Percentiles rank a stretch among this genome's conserved stretches.
Conservation (phyloP, 2,888 invertebrate genomes). For the Uropetala carovei region DNA sequence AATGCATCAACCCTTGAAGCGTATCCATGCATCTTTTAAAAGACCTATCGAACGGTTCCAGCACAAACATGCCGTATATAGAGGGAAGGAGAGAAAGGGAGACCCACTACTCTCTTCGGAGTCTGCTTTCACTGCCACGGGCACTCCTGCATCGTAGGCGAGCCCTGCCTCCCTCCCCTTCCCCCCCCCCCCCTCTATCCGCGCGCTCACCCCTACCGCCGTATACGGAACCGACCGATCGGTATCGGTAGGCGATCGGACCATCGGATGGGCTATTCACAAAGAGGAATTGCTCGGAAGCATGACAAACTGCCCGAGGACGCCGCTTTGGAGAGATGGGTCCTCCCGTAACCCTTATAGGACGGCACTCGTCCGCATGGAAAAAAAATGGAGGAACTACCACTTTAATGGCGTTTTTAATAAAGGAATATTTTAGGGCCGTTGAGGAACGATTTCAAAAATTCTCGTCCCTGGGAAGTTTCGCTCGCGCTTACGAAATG, state of each 20-base stretch:
- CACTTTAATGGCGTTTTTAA: background rate
- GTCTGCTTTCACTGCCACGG: constrained; percentile 42
- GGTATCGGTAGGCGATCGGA: constrained; percentile 38
- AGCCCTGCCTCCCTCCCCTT: background rate
- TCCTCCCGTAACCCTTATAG: background rate
- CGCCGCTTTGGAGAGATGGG: background rate
- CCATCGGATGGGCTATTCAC: constrained; percentile 46
- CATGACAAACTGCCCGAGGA: constrained; percentile 36
- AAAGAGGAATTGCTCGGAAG: constrained; percentile 46
- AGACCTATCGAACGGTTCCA: constrained; percentile 29
- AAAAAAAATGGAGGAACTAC: background rate
- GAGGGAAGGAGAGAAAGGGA: background rate
- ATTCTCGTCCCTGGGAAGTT: background rate
- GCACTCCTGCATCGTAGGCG: background rate
- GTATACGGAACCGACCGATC: constrained; percentile 30
- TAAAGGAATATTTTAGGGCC: background rate
- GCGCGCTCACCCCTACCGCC: background rate
- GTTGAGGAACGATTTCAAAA: background rate
- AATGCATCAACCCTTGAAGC: constrained; percentile 20
- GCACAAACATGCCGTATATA: background rate
- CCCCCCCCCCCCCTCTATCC: background rate
- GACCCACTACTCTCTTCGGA: background rate
- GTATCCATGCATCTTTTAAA: background rate
- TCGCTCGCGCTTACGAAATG: background rate
- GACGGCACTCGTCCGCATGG: background rate